Percentiles rank a stretch among this genome's conserved stretches.
Evolutionary conservation across 2,888 invertebrate species (phyloP).

Genomic region (Agrotis clavis): DNA sequence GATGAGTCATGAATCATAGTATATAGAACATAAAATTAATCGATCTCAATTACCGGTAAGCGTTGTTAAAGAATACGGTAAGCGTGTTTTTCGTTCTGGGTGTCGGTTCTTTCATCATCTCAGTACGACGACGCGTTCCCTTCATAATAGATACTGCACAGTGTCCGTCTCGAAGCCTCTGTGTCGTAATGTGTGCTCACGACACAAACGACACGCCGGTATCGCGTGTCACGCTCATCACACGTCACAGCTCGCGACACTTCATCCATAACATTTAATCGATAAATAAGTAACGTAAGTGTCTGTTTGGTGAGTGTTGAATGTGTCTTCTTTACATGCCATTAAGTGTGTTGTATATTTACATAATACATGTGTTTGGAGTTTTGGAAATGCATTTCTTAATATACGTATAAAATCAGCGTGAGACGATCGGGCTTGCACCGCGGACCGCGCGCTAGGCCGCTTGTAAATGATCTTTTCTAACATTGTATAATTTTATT

Average conservation of each 20-base stretch:
- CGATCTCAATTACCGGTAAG: conserved; percentile 90
- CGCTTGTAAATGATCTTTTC: conserved; percentile 76
- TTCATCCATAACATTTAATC: conserved; percentile 75
- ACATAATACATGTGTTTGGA: conserved; percentile 84
- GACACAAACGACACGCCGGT: conserved; percentile 61
- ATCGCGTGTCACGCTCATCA: conserved; percentile 63
- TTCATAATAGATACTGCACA: conserved; percentile 66
- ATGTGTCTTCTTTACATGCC: conserved; percentile 89
- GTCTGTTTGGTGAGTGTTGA: conserved; percentile 86
- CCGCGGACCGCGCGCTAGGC: conserved; percentile 88
- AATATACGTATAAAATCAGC: conserved; percentile 84
- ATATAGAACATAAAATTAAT: conserved; percentile 86
- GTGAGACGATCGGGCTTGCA: conserved; percentile 86
- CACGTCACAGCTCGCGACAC: conserved; percentile 70
- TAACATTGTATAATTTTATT: conserved; percentile 75
- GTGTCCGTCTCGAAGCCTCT: conserved; percentile 78
- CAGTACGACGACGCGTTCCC: conserved; percentile 61
- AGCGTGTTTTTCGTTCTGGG: conserved; percentile 75
- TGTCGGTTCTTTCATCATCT: conserved; percentile 63
- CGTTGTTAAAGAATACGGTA: conserved; percentile 82
- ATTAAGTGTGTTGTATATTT: conserved; percentile 84
- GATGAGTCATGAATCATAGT: conserved; percentile 83
- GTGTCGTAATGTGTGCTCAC: conserved; percentile 59
- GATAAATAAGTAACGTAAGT: conserved; percentile 79
- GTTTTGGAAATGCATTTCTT: conserved; percentile 89